Conservation (phyloP, 2,113 vertebrate species). For the Trichomycterus rosablanca region DNA sequence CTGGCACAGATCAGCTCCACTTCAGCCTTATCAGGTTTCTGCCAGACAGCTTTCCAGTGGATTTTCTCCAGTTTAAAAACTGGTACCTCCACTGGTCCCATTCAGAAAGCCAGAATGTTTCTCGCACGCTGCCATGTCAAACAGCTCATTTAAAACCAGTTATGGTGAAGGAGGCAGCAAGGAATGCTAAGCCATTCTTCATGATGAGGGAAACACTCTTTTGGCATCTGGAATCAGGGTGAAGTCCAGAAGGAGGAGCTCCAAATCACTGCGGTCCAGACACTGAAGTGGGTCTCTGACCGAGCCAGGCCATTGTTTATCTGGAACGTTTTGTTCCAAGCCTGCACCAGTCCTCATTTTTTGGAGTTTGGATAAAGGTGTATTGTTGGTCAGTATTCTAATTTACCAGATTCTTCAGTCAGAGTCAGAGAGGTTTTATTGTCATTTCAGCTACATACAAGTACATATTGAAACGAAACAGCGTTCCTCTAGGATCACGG, state of each 20-base stretch:
- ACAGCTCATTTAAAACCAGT: conserved; percentile 32
- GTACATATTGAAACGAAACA: too few species aligned
- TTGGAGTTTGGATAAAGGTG: too few species aligned
- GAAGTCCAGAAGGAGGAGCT: conserved; percentile 20
- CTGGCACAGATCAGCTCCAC: background rate
- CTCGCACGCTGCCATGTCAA: too few species aligned
- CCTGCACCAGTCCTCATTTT: background rate
- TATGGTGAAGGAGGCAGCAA: background rate
- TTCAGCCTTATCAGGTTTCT: conserved; percentile 11
- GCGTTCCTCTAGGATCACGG: too few species aligned
- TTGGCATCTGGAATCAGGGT: conserved; percentile 12
- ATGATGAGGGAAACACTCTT: conserved; percentile 31
- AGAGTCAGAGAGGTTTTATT: too few species aligned
- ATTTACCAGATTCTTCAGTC: too few species aligned
- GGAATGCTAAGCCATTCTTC: conserved; percentile 18
- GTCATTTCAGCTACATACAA: too few species aligned
- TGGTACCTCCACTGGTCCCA: background rate
- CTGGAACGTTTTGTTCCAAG: background rate
- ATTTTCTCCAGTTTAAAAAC: conserved; percentile 27
- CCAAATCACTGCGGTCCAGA: conserved; percentile 31
- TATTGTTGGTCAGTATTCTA: too few species aligned
- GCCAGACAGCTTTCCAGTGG: conserved; percentile 22
- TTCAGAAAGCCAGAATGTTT: conserved; percentile 19
- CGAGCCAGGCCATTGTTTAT: conserved; percentile 4
- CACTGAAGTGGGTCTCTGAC: conserved; percentile 5